Base-by-base conservation (phyloP, 1,140 invertebrate species). In the Leptonema lineaticorne region DNA sequence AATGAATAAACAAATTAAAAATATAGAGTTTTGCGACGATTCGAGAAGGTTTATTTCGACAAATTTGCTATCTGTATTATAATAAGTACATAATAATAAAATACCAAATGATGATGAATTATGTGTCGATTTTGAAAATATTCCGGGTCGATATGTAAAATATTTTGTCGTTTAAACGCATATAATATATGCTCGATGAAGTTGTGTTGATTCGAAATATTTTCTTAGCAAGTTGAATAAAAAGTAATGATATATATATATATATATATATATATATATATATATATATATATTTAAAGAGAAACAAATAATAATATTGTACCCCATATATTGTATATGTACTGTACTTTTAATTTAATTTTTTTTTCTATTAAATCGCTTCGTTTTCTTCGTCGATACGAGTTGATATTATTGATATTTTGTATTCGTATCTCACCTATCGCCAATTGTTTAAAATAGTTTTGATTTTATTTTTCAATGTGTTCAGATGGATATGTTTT, bases 1-100 rank as follows among this genome's bases (percentile, higher is more conserved):
- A n/a, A n/a, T n/a, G n/a, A n/a, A n/a, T n/a, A n/a, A n/a, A n/a
- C n/a, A n/a, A n/a, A n/a, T n/a, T n/a, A n/a, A n/a, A n/a, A 59
- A 69, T 60, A 63, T 30, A 63, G 28, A 48, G 16, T 7, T 48
- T 69, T 53, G 53, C 46, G 5, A 57, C 58, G 50, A 63, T 57
- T 37, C 8, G 18, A 63, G 29, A 28, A 69, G 29, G 48, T 29
- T 29, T 63, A 45, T 59, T 20, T 1, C 62, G 41, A 46, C 45
- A 53, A 18, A n/a, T n/a, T n/a, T 28, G 28, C 24, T 58, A 11
- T 58, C 14, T 18, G 56, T 58, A 28, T 16, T 58, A 48, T 28
- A 11, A 28, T 28, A 16, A 28, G 29, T 56, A 56, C 20, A 56
- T 56, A 56, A 6, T n/a, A 6, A 33, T 33, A 33, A 5, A 33